Evolutionary conservation across 2,113 vertebrate genomes (phyloP), one percentile per base, ranked within the genome.

Genomic region (Suricata suricatta): DNA sequence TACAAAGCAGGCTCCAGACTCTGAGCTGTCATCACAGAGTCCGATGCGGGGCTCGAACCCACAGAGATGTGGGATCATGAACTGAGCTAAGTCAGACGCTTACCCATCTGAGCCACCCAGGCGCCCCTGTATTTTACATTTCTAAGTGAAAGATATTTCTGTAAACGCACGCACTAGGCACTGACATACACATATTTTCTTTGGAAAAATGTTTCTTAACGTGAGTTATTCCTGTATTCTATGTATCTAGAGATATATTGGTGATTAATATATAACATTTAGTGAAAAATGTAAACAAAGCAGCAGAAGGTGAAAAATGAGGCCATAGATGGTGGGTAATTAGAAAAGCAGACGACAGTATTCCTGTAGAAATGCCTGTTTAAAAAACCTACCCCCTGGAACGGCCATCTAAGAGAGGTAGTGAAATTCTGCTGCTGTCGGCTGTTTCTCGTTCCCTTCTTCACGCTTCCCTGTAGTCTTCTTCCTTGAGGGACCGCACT

Each of bases 401-500:
- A 93, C 68, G 72, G 68, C 64, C 92, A 83, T 85, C n/a, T 60
- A 84, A 95, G 96, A 97, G 88, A 89, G 63, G 54, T 97, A 84
- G 84, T 93, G 71, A 95, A 96, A 33, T 54, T 69, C 98, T 95
- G 64, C 94, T 95, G 81, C 60, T 38, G 63, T 97, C 90, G 89
- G 76, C 96, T 97, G 98, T 97, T 95, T 19, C 96, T 60, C 31
- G 23, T 82, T 97, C 74, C 35, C 2, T 96, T 97, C 77, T 90
- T 74, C 76, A 77, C 33, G 79, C 97, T 95, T 89, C 79, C 50
- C 80, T 71, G 90, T 94, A 88, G 91, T 97, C 94, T 35, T 93
- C 96, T 96, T 85, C 77, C 21, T 98, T 96, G 93, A 77, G 95
- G 98, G 97, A 95, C 77, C 17, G 4, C 66, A 97, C 84, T 98